Percentiles rank a stretch among this genome's conserved stretches.
Conservation (phyloP, 2,797 vertebrate genomes). For the Buceros bicornis region DNA sequence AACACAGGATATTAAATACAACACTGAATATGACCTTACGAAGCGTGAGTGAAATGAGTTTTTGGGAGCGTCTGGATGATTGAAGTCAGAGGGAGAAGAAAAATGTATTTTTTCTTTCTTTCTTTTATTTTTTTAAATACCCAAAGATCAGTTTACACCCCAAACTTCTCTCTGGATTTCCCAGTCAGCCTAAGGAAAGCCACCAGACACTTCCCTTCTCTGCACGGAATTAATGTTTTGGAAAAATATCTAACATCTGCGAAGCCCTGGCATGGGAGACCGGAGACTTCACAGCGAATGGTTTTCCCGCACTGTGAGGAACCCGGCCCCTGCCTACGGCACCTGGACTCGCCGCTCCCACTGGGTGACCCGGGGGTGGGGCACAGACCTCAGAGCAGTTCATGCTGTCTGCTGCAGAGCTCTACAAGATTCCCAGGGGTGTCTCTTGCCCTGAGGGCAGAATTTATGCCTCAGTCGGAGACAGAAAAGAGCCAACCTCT, state of each 20-base stretch:
- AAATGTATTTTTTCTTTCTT: not conserved
- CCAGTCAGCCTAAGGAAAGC: not conserved
- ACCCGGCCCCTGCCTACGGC: not conserved
- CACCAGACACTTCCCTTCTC: not conserved
- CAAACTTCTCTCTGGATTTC: not conserved
- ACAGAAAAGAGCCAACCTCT: not conserved
- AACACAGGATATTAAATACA: constrained; percentile 55
- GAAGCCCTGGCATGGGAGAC: not conserved
- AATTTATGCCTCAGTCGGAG: not conserved
- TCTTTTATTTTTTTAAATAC: not conserved
- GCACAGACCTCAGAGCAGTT: not conserved
- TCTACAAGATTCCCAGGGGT: not conserved
- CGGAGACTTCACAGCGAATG: not conserved
- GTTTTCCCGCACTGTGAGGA: not conserved
- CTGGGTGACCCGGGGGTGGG: not conserved
- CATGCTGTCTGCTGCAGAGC: not conserved
- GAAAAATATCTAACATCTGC: not conserved
- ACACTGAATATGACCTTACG: not conserved
- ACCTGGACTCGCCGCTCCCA: rapidly evolving
- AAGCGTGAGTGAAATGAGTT: not conserved
- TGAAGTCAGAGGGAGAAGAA: not conserved
- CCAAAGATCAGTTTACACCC: not conserved
- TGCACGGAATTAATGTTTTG: not conserved
- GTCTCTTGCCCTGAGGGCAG: not conserved
- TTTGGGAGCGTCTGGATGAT: not conserved